phyloP scores from a whole-genome alignment of 2,113 vertebrate genomes.

The Mus musculus region GRCm39 chr2:60207501-60208000 shows the following conservation, averaged over 20 bases:
- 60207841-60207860: not conserved
- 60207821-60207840: not conserved
- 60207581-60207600: not conserved
- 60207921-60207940: not conserved
- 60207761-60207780: not conserved
- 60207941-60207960: constrained; percentile 54
- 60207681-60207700: constrained; percentile 25
- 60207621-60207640: constrained; percentile 6
- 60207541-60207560: not conserved
- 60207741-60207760: constrained; percentile 30
- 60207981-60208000: constrained; percentile 61
- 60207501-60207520: not conserved
- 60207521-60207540: not conserved
- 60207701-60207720: not conserved
- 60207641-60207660: constrained; percentile 25
- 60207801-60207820: constrained; percentile 35
- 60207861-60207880: constrained; percentile 43
- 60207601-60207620: not conserved
- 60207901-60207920: not conserved
- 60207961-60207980: not conserved
- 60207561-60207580: not conserved
- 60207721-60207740: not conserved
- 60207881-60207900: constrained; percentile 64
- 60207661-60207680: not conserved
- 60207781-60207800: not conserved